Evolutionary conservation across 2,113 vertebrate species (phyloP).

Genomic region (Notarius quadriscutis): DNA sequence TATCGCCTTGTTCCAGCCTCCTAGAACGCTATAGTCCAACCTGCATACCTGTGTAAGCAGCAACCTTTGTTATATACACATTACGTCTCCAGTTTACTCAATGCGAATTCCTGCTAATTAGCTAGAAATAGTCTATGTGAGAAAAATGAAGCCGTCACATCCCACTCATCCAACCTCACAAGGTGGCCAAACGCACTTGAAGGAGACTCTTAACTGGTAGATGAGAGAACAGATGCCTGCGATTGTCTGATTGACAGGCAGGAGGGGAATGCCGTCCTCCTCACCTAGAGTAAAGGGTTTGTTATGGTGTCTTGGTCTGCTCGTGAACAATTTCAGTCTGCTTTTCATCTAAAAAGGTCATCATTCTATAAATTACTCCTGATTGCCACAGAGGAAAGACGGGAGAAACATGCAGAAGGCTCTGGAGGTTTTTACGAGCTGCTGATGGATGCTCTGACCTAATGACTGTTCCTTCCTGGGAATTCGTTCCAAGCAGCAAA

Average conservation of each 20-base stretch:
- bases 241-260: background rate
- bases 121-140: background rate
- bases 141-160: background rate
- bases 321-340: background rate
- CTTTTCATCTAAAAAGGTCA: slow-evolving; percentile 1
- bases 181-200: background rate
- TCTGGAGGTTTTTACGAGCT: slow-evolving; percentile 1
- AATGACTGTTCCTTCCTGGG: background rate
- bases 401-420: background rate
- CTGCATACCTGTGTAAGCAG: background rate
- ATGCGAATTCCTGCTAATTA: background rate
- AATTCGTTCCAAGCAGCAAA: slow-evolving; percentile 23
- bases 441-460: slow-evolving; percentile 18
- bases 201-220: background rate
- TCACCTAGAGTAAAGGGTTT: background rate
- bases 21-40: background rate
- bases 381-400: background rate
- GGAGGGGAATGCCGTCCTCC: background rate
- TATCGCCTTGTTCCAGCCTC: background rate
- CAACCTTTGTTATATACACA: background rate
- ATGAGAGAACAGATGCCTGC: background rate
- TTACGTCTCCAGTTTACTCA: background rate
- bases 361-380: slow-evolving; percentile 24
- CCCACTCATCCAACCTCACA: background rate
- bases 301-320: background rate